Evolutionary conservation across 2,888 invertebrate genomes (phyloP).

Genomic region (Geophilus truncorum): DNA sequence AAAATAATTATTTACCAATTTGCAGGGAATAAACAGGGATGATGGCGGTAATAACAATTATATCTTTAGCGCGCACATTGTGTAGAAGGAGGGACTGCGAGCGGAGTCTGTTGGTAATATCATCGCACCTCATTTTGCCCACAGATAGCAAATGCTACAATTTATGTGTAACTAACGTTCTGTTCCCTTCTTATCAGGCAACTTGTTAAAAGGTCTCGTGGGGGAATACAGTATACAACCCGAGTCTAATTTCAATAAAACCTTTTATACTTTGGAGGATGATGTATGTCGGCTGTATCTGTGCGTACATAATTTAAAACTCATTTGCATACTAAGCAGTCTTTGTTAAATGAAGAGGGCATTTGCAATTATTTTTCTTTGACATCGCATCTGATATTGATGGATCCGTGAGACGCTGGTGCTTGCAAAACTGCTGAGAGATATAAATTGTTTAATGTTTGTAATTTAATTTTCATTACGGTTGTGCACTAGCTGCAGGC

Average conservation of each 20-base stretch:
- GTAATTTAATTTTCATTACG: not conserved
- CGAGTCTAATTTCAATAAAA: slow-evolving; percentile 1
- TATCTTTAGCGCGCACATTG: slow-evolving; percentile 6
- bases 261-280: not conserved
- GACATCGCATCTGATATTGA: too few relatives aligned
- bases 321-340: too few relatives aligned
- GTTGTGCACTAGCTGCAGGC: not conserved
- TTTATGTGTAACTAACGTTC: slow-evolving; percentile 25
- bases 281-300: too few relatives aligned
- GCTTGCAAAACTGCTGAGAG: too few relatives aligned
- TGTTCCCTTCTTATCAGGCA: slow-evolving; percentile 16
- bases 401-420: too few relatives aligned
- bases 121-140: slow-evolving; percentile 21
- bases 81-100: not conserved
- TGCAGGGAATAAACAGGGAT: not conserved
- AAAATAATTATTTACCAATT: not conserved
- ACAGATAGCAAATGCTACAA: slow-evolving; percentile 21
- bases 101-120: not conserved
- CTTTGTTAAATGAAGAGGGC: too few relatives aligned
- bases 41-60: slow-evolving; percentile 2
- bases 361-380: too few relatives aligned
- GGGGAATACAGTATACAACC: not conserved
- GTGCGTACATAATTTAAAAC: too few relatives aligned
- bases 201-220: slow-evolving; percentile 20
- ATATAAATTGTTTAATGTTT: not conserved